These are phyloP conservation scores for Pogonomyrmex barbatus DNA, from an alignment of 1,140 invertebrate species.

Conservation along the genomic window DNA sequence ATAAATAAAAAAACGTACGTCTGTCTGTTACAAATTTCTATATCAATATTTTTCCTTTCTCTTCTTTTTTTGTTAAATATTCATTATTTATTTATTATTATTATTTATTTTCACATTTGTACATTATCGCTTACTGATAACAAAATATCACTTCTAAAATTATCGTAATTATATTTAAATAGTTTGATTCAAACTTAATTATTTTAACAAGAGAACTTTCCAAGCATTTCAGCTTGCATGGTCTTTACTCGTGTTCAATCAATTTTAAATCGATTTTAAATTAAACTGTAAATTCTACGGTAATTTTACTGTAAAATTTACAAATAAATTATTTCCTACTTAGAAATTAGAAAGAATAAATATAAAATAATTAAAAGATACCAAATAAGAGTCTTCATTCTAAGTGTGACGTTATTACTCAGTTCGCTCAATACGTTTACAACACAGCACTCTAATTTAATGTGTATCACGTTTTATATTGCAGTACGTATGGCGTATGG, in stretches of 20 bases:
- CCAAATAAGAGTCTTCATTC: neutral
- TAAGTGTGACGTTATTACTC: neutral
- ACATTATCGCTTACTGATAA: neutral
- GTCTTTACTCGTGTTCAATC: neutral
- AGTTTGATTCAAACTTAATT: neutral
- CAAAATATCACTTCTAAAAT: neutral
- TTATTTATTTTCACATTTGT: neutral
- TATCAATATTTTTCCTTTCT: neutral
- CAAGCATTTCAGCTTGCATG: neutral
- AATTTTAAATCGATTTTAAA: neutral
- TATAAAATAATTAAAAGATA: conserved; percentile 18
- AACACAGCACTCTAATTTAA: neutral
- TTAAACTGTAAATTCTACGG: neutral
- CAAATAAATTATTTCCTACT: neutral
- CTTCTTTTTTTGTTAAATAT: neutral
- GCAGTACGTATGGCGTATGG: conserved; percentile 77
- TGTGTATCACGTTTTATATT: conserved; percentile 56
- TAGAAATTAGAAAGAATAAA: neutral
- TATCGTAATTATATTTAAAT: neutral
- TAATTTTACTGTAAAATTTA: too few relatives aligned
- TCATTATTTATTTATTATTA: neutral
- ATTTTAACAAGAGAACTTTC: conserved; percentile 1
- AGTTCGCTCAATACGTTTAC: neutral
- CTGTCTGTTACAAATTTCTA: neutral
- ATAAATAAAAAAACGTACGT: neutral